These are phyloP conservation scores for Cuculus canorus DNA, from an alignment of 2,797 vertebrate genomes.

Conservation along the genomic window DNA sequence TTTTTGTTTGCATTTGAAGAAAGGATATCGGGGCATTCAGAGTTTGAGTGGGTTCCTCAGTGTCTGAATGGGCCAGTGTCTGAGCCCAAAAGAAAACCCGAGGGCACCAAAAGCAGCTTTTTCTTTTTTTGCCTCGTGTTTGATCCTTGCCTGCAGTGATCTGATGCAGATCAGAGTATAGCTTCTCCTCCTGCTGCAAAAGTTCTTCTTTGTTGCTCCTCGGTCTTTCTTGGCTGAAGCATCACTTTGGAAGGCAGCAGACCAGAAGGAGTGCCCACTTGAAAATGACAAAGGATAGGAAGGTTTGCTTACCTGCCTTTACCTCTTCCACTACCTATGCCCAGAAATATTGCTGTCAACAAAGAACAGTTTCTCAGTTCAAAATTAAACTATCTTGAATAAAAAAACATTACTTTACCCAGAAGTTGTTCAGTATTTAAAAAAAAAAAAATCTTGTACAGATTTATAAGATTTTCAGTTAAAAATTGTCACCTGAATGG, in stretches of 20 bases:
- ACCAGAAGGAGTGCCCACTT: not conserved
- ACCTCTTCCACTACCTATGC: not conserved
- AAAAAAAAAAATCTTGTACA: not conserved
- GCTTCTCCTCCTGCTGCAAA: not conserved
- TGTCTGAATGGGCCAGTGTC: not conserved
- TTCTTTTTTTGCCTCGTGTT: not conserved
- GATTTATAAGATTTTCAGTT: not conserved
- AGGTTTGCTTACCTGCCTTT: not conserved
- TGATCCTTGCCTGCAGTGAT: not conserved
- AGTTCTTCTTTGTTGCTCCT: not conserved
- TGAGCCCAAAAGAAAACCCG: not conserved
- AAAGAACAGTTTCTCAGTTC: not conserved
- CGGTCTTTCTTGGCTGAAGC: not conserved
- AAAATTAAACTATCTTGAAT: not conserved
- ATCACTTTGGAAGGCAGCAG: not conserved
- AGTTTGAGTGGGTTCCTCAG: not conserved
- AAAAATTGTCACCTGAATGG: not conserved
- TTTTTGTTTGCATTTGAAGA: not conserved
- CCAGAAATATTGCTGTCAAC: not conserved
- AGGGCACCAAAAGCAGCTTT: not conserved
- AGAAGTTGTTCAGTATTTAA: not conserved
- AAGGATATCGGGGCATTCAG: not conserved
- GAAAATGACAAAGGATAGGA: not conserved
- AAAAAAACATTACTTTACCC: not conserved
- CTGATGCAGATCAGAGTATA: not conserved